Conservation (phyloP, 2,888 invertebrate genomes). For the Ceraclea dissimilis region DNA sequence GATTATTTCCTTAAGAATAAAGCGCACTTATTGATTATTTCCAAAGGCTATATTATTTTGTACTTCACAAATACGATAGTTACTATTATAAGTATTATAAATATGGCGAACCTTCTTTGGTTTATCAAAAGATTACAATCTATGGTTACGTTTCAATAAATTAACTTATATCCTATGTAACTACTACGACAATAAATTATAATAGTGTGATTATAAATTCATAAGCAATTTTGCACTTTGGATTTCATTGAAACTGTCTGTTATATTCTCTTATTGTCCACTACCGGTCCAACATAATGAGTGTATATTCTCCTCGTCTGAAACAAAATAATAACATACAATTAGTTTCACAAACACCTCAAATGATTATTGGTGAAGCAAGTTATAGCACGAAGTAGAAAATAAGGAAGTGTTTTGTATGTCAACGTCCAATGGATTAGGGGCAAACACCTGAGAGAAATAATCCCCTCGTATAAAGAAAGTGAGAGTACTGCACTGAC, state of each 20-base stretch:
- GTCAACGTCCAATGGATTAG: neutral
- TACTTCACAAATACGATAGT: conserved; percentile 32
- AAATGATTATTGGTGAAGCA: neutral
- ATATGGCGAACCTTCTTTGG: conserved; percentile 19
- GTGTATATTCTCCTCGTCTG: conserved; percentile 10
- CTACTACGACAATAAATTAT: conserved; percentile 5
- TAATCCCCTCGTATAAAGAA: conserved; percentile 2
- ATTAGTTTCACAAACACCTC: neutral
- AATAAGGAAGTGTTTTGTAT: neutral
- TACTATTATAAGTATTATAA: conserved; percentile 6
- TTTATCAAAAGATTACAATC: conserved; percentile 16
- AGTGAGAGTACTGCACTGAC: conserved; percentile 17
- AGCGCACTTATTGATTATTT: conserved; percentile 19
- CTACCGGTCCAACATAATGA: conserved; percentile 16
- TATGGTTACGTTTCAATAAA: conserved; percentile 4
- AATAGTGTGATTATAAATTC: conserved; percentile 23
- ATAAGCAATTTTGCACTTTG: conserved; percentile 26
- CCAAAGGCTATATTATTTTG: conserved; percentile 48
- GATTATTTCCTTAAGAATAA: conserved; percentile 12
- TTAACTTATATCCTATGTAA: conserved; percentile 6
- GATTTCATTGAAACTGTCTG: conserved; percentile 19
- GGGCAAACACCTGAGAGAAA: neutral
- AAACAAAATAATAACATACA: conserved; percentile 6
- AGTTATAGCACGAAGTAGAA: neutral
- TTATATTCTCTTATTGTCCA: conserved; percentile 12